Conservation (phyloP, 2,113 vertebrate genomes). For the Peromyscus leucopus region DNA sequence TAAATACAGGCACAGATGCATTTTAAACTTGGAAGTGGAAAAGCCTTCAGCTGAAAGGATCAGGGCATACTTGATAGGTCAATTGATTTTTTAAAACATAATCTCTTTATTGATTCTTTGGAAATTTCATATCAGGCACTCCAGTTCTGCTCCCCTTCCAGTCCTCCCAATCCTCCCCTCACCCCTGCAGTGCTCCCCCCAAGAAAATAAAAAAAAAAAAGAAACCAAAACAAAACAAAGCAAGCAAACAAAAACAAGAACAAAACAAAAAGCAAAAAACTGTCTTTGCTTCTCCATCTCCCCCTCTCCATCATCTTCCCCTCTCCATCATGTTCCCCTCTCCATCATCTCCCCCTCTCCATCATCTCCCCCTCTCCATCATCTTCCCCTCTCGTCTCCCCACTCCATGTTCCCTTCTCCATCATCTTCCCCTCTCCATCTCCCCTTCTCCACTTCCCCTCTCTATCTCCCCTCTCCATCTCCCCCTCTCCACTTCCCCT, state of each 20-base stretch:
- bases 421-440: no score
- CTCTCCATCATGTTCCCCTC: no score
- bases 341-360: no score
- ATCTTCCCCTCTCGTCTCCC: no score
- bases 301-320: no score
- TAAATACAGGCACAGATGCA: background rate
- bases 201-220: background rate
- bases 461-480: no score
- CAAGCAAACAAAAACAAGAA: background rate
- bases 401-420: no score
- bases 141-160: background rate
- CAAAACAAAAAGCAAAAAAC: background rate
- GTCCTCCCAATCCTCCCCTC: background rate
- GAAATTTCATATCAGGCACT: background rate
- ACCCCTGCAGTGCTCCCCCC: background rate
- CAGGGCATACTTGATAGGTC: background rate
- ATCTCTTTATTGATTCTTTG: background rate
- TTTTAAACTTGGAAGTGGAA: conserved; percentile 45
- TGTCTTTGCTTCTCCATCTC: background rate
- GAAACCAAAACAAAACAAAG: background rate
- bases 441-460: no score
- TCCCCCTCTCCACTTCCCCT: no score
- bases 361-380: no score
- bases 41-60: background rate
- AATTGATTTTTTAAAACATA: conserved; percentile 26